Percentiles rank a stretch among this genome's conserved stretches.
Evolutionary conservation across 2,888 invertebrate species (phyloP).

Genomic region (Achlya flavicornis): DNA sequence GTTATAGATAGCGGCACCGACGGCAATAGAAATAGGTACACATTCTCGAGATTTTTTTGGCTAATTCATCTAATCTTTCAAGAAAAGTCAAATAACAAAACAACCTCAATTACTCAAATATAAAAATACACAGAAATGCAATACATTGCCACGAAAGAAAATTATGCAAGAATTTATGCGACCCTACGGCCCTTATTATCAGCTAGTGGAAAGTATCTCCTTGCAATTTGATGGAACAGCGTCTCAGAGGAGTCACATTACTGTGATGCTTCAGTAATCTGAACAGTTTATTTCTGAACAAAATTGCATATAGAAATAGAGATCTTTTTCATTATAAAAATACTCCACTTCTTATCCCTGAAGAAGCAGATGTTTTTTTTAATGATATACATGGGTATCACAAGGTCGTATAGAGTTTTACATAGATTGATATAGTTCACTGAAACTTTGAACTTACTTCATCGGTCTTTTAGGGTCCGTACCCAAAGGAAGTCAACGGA

Average conservation of each 20-base stretch:
- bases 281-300: background rate
- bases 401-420: too few species aligned
- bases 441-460: too few species aligned
- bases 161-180: constrained; percentile 21
- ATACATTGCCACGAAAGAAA: background rate
- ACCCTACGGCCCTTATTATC: constrained; percentile 23
- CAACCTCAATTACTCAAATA: background rate
- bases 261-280: background rate
- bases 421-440: too few species aligned
- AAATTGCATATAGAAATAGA: background rate
- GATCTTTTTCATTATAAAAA: background rate
- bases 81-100: background rate
- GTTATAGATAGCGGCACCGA: too few species aligned
- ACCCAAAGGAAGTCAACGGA: too few species aligned
- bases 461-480: too few species aligned
- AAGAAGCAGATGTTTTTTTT: too few species aligned
- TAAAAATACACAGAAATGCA: constrained; percentile 8
- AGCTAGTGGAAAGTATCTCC: constrained; percentile 19
- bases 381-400: too few species aligned
- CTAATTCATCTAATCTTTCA: background rate
- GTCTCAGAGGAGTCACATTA: background rate
- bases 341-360: too few species aligned
- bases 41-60: too few species aligned
- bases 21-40: too few species aligned
- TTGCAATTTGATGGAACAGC: constrained; percentile 6